phyloP scores from a whole-genome alignment of 2,797 vertebrate genomes.

The Rhadinocentrus ornatus region DNA sequence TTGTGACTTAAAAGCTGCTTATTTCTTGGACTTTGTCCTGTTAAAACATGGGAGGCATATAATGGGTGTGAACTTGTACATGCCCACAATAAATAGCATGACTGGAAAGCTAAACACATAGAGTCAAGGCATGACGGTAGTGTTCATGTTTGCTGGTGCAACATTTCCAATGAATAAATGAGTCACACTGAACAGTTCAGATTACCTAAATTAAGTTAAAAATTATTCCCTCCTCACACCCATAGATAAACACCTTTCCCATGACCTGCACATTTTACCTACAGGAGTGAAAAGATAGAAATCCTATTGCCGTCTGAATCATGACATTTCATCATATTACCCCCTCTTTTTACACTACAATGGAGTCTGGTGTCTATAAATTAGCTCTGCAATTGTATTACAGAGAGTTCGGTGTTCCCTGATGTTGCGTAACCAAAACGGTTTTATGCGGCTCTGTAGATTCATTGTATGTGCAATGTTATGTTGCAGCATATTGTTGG shows the following conservation, averaged over 20 bases:
- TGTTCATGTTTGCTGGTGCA: neutral
- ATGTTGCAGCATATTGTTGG: conserved; percentile 1
- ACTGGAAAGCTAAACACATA: neutral
- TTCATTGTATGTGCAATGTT: conserved; percentile 36
- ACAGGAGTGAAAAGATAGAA: too few species aligned
- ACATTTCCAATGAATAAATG: neutral
- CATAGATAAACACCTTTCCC: neutral
- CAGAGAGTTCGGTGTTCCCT: conserved; percentile 57
- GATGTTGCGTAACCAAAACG: conserved; percentile 51
- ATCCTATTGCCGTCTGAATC: too few species aligned
- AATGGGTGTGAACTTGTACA: neutral
- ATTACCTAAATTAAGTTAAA: neutral
- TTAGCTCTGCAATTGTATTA: conserved; percentile 11
- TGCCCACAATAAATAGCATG: neutral
- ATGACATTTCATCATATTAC: neutral
- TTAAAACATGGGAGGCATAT: neutral
- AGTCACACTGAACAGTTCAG: too few species aligned
- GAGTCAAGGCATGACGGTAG: neutral
- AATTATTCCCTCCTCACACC: neutral
- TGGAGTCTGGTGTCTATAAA: neutral
- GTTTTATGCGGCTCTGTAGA: conserved; percentile 45
- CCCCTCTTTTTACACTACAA: neutral
- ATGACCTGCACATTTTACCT: too few species aligned
- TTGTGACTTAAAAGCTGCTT: too few species aligned
- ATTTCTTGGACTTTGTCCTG: too few species aligned